Conservation (phyloP, 2,797 vertebrate genomes). For the Clarias pachynema region DNA sequence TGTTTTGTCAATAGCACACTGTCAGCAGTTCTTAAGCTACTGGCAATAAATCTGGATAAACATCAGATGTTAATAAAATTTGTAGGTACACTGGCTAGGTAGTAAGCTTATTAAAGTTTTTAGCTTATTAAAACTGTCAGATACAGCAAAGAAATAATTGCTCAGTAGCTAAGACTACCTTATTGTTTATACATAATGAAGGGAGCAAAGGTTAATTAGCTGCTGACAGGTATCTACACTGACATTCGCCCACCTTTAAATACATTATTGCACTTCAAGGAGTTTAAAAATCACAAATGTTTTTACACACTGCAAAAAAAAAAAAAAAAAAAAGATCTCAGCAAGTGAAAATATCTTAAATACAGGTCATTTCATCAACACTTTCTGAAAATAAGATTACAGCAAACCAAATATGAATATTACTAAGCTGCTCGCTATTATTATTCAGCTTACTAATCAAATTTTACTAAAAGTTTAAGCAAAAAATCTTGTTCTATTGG, state of each 20-base stretch:
- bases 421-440: no score
- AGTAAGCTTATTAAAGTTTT: background rate
- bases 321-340: no score
- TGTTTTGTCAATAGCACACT: background rate
- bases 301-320: no score
- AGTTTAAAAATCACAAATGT: background rate
- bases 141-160: background rate
- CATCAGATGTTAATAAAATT: background rate
- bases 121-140: no score
- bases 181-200: background rate
- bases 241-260: background rate
- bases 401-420: no score
- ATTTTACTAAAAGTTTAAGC: no score
- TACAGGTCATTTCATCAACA: no score
- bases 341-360: no score
- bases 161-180: background rate
- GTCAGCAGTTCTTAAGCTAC: background rate
- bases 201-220: background rate
- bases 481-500: no score
- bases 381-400: no score
- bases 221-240: background rate
- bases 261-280: background rate
- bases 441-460: no score
- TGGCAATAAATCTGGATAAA: background rate
- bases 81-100: background rate